Percentiles rank a stretch among this genome's conserved stretches.
Evolutionary conservation across 2,888 invertebrate genomes (phyloP).

Genomic region (Dryobotodes eremita): DNA sequence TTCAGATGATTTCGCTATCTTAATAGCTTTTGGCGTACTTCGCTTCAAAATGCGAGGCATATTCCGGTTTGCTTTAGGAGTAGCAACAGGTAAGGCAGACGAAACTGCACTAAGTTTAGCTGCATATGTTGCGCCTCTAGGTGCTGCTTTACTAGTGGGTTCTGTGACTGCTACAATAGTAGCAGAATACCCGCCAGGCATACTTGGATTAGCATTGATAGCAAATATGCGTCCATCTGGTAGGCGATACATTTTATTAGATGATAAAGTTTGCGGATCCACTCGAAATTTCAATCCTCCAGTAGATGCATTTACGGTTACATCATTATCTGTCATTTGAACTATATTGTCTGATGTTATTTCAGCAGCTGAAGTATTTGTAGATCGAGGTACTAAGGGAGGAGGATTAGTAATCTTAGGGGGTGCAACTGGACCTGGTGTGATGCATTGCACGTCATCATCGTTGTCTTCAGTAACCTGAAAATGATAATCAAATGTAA

Average conservation of each 20-base stretch:
- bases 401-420: constrained; percentile 74
- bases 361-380: constrained; percentile 67
- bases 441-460: constrained; percentile 88
- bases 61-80: constrained; percentile 58
- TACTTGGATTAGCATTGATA: constrained; percentile 86
- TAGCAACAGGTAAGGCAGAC: constrained; percentile 55
- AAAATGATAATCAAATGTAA: constrained; percentile 38
- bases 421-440: constrained; percentile 80
- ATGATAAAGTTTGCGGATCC: constrained; percentile 88
- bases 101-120: constrained; percentile 83
- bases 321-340: constrained; percentile 89
- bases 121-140: constrained; percentile 82
- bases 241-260: constrained; percentile 89
- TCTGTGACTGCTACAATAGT: constrained; percentile 88
- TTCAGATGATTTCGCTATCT: constrained; percentile 60
- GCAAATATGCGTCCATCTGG: constrained; percentile 89
- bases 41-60: constrained; percentile 56
- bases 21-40: constrained; percentile 50
- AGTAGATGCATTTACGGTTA: constrained; percentile 86
- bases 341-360: constrained; percentile 83
- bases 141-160: constrained; percentile 69
- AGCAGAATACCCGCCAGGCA: constrained; percentile 90
- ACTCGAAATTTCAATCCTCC: constrained; percentile 89
- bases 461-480: constrained; percentile 88
- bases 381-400: constrained; percentile 70